Evolutionary conservation across 2,888 invertebrate genomes (phyloP).

Genomic region (Escarpia spicata): DNA sequence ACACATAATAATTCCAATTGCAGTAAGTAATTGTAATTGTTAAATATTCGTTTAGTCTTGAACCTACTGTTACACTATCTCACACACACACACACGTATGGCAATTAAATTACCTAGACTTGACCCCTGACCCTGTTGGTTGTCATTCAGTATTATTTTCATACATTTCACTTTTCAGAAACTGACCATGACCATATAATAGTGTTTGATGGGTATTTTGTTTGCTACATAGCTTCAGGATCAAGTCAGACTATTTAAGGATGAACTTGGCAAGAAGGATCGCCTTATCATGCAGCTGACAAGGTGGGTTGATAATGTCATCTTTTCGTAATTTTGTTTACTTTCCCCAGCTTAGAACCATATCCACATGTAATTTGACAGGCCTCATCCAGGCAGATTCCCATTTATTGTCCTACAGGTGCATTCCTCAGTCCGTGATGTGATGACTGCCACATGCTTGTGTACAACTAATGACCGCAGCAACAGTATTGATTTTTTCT

Average conservation of each 20-base stretch:
- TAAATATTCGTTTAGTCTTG: no score
- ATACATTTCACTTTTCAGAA: background rate
- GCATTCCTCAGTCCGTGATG: background rate
- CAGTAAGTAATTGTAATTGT: no score
- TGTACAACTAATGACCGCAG: background rate
- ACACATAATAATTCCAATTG: no score
- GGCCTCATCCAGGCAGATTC: background rate
- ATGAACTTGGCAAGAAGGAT: slow-evolving; percentile 63
- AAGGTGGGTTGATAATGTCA: slow-evolving; percentile 44
- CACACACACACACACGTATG: no score
- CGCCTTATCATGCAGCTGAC: slow-evolving; percentile 60
- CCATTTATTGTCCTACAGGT: background rate
- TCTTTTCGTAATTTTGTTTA: background rate
- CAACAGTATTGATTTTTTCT: background rate
- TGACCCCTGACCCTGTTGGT: no score
- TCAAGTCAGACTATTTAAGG: slow-evolving; percentile 57
- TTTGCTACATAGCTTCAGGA: slow-evolving; percentile 54
- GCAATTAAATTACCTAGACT: no score
- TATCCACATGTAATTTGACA: background rate
- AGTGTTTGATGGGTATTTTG: background rate
- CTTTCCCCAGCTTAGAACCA: background rate
- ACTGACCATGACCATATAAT: background rate
- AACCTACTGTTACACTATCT: no score
- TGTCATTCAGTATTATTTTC: background rate
- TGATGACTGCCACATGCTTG: background rate